Conservation (phyloP, 2,888 invertebrate genomes). For the Homarus gammarus region DNA sequence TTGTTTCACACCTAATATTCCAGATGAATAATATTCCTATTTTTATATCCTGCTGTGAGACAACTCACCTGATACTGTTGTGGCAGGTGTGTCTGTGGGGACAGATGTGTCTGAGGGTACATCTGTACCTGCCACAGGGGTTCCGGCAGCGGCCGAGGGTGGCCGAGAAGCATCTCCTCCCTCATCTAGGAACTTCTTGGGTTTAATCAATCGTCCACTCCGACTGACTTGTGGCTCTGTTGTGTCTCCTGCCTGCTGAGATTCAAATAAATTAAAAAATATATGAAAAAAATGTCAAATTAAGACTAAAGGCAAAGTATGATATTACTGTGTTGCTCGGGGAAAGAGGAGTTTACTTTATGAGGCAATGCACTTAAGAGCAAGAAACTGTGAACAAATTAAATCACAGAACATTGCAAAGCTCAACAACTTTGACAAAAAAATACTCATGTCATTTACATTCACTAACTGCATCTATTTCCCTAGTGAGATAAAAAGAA, state of each 20-base stretch:
- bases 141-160: constrained; percentile 22
- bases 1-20: no score
- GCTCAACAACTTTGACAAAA: no score
- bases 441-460: no score
- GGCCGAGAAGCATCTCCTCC: constrained; percentile 65
- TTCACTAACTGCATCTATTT: no score
- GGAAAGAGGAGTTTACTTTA: no score
- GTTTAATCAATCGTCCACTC: constrained; percentile 74
- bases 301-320: neutral
- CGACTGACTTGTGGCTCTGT: constrained; percentile 71
- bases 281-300: neutral
- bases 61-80: constrained; percentile 38
- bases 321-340: no score
- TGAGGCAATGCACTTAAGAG: no score
- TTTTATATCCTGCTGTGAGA: neutral
- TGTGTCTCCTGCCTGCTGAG: constrained; percentile 41
- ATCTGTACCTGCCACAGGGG: constrained; percentile 15
- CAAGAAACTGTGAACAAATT: no score
- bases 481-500: no score
- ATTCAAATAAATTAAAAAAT: constrained; percentile 3
- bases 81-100: constrained; percentile 7
- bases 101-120: constrained; percentile 12
- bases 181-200: constrained; percentile 74
- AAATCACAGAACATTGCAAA: no score
- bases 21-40: no score